Conservation (phyloP, 2,888 invertebrate species). For the Morpho deidamia region DNA sequence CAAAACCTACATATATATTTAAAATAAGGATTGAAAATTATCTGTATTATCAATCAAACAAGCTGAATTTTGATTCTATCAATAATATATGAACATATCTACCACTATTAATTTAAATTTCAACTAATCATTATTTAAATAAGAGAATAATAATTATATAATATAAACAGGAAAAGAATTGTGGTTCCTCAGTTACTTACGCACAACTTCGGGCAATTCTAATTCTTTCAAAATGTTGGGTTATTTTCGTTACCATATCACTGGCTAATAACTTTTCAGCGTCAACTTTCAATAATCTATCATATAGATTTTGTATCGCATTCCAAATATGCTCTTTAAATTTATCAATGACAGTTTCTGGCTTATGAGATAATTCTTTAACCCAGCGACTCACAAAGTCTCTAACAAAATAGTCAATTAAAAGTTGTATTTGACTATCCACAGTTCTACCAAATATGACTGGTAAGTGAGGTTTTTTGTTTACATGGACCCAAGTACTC, state of each 20-base stretch:
- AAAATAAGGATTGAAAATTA: too few relatives aligned
- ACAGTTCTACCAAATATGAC: slow-evolving; percentile 90
- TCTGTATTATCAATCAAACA: too few relatives aligned
- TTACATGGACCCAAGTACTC: slow-evolving; percentile 53
- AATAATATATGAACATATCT: too few relatives aligned
- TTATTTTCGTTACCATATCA: slow-evolving; percentile 89
- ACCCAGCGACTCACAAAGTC: slow-evolving; percentile 90
- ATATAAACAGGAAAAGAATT: too few relatives aligned
- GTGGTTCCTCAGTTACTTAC: slow-evolving; percentile 70
- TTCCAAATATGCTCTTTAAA: slow-evolving; percentile 91
- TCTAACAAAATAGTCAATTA: slow-evolving; percentile 87
- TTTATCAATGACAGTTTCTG: slow-evolving; percentile 80
- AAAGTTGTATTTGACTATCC: slow-evolving; percentile 89
- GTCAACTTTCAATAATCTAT: slow-evolving; percentile 86
- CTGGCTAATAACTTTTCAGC: slow-evolving; percentile 89
- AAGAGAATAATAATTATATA: too few relatives aligned
- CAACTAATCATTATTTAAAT: too few relatives aligned
- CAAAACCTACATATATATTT: too few relatives aligned
- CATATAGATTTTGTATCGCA: slow-evolving; percentile 84
- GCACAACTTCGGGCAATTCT: slow-evolving; percentile 85
- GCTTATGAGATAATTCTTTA: slow-evolving; percentile 82
- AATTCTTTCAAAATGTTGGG: slow-evolving; percentile 91
- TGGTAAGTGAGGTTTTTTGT: slow-evolving; percentile 80
- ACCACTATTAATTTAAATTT: too few relatives aligned
- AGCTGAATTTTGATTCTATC: too few relatives aligned